These are phyloP conservation scores for Fistularia tabacaria DNA, from an alignment of 2,797 vertebrate species.

Conservation along the genomic window DNA sequence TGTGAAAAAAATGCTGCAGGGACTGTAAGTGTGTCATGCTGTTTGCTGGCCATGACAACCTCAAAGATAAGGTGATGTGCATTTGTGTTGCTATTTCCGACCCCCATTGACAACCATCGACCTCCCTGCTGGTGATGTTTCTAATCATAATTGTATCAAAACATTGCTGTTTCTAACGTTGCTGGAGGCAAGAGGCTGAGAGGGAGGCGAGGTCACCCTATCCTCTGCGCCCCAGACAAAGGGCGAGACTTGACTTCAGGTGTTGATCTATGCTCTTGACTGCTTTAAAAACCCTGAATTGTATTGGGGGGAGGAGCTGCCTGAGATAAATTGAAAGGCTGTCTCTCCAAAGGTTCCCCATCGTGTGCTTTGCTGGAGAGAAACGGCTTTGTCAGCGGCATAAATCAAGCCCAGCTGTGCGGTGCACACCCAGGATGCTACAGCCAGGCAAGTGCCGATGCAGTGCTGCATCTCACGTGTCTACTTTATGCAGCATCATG, in stretches of 20 bases:
- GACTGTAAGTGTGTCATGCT: conserved; percentile 37
- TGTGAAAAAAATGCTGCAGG: conserved; percentile 22
- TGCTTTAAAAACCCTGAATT: conserved; percentile 63
- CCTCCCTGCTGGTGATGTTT: conserved; percentile 64
- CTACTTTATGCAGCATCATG: conserved; percentile 27
- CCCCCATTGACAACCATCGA: conserved; percentile 43
- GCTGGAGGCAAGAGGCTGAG: conserved; percentile 26
- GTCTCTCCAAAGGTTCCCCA: conserved; percentile 64
- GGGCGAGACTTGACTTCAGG: conserved; percentile 53
- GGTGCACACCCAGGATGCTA: conserved; percentile 29
- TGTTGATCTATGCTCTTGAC: conserved; percentile 61
- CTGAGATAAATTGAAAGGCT: conserved; percentile 75
- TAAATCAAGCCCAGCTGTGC: conserved; percentile 73
- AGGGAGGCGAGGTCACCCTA: conserved; percentile 61
- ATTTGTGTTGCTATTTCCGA: conserved; percentile 34
- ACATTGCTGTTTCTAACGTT: conserved; percentile 48
- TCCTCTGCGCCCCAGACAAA: conserved; percentile 62
- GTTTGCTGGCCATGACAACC: conserved; percentile 23
- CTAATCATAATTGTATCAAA: conserved; percentile 67
- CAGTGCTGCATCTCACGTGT: conserved; percentile 27
- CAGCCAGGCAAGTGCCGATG: conserved; percentile 30
- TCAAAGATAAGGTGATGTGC: conserved; percentile 45
- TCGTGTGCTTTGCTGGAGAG: conserved; percentile 60
- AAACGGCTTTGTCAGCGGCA: conserved; percentile 75
- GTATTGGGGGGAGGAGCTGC: conserved; percentile 40